phyloP scores from a whole-genome alignment of 2,113 vertebrate genomes.

The Casuarius casuarius region DNA sequence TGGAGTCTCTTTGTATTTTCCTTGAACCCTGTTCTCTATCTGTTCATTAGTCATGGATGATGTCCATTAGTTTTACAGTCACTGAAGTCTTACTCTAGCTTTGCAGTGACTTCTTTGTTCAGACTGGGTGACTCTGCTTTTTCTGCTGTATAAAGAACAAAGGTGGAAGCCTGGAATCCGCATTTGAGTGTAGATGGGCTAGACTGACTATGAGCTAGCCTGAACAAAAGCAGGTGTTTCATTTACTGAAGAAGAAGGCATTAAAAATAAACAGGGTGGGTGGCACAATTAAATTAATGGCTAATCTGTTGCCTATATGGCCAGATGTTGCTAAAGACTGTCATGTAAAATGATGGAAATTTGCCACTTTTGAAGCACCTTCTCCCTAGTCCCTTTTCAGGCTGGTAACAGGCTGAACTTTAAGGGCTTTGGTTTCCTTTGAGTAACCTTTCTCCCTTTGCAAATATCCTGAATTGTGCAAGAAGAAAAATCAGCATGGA shows the following conservation, averaged over 20 bases:
- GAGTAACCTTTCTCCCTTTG: neutral
- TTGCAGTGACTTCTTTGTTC: neutral
- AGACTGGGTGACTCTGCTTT: neutral
- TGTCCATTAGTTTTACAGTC: neutral
- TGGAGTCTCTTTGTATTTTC: neutral
- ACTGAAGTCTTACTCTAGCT: neutral
- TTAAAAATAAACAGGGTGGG: neutral
- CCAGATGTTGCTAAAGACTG: neutral
- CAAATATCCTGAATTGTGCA: neutral
- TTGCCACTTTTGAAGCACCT: neutral
- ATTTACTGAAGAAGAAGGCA: neutral
- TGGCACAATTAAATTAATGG: neutral
- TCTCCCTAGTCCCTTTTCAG: neutral
- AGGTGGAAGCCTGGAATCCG: neutral
- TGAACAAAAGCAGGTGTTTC: neutral
- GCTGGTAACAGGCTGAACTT: neutral
- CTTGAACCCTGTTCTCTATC: neutral
- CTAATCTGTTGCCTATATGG: neutral
- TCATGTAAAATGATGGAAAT: fast-evolving
- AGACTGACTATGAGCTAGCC: neutral
- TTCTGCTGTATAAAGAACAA: neutral
- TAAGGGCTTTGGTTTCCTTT: neutral
- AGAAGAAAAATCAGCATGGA: neutral
- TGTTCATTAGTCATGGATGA: neutral
- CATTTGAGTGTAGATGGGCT: neutral